phyloP scores from a whole-genome alignment of 1,140 invertebrate genomes.

The Danaus plexippus region DNA sequence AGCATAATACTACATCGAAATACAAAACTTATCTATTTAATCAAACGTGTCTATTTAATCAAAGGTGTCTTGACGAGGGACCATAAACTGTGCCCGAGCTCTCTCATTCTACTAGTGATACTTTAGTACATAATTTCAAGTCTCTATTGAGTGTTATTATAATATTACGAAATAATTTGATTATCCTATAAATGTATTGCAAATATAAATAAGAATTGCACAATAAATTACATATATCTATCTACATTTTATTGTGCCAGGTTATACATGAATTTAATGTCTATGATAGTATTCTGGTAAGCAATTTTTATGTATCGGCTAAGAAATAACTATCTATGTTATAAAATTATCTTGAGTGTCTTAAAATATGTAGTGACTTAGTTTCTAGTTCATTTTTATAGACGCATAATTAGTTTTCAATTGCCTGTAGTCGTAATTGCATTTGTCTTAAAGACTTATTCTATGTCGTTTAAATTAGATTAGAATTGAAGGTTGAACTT shows the following conservation, averaged over 20 bases:
- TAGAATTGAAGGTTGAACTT: constrained; percentile 67
- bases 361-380: constrained; percentile 14
- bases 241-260: constrained; percentile 52
- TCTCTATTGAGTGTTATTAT: constrained; percentile 43
- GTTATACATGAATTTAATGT: constrained; percentile 24
- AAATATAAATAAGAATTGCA: constrained; percentile 42
- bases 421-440: constrained; percentile 18
- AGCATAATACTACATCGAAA: constrained; percentile 37
- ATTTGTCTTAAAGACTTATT: constrained; percentile 23
- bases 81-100: constrained; percentile 52
- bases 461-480: constrained; percentile 21
- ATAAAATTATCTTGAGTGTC: constrained; percentile 29
- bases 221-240: constrained; percentile 39
- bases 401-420: constrained; percentile 16
- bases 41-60: constrained; percentile 23
- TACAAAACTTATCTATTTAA: constrained; percentile 25
- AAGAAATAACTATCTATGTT: constrained; percentile 22
- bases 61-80: constrained; percentile 60
- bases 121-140: constrained; percentile 9
- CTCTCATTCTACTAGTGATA: constrained; percentile 19
- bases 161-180: constrained; percentile 26
- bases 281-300: constrained; percentile 40
- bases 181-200: constrained; percentile 31
- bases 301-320: constrained; percentile 37
- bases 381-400: constrained; percentile 14